A percentile compares a stretch with the other conserved stretches of the same genome.
phyloP scores from a whole-genome alignment of 2,113 vertebrate genomes.

The Marmota flaviventris region DNA sequence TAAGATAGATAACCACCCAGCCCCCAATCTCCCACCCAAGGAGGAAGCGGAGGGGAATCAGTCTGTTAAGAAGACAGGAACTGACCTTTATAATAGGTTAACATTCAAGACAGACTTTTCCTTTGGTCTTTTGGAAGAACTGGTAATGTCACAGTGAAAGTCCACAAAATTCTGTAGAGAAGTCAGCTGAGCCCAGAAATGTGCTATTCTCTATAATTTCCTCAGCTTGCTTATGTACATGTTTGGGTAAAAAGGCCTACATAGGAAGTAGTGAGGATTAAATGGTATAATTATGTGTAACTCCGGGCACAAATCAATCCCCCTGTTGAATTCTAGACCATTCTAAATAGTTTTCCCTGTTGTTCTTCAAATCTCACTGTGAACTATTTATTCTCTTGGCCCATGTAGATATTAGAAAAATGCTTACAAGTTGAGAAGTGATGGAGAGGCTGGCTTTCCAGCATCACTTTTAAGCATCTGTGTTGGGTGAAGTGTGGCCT shows the following conservation, averaged over 20 bases:
- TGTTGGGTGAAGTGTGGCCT: background rate
- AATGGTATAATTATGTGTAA: background rate
- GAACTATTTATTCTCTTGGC: background rate
- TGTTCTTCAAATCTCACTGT: background rate
- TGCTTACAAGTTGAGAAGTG: constrained; percentile 10
- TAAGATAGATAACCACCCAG: background rate
- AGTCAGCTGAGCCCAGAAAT: background rate
- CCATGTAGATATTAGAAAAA: background rate
- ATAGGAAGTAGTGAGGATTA: background rate
- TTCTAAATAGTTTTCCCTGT: background rate
- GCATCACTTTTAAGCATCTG: background rate
- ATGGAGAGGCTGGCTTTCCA: background rate
- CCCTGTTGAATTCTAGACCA: background rate
- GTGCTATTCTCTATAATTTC: background rate
- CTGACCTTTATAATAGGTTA: background rate
- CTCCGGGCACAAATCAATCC: background rate
- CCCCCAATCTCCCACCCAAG: rapidly evolving
- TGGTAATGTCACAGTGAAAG: background rate
- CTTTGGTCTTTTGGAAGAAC: constrained; percentile 35
- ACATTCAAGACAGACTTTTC: background rate
- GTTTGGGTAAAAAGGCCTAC: background rate
- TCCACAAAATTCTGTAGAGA: background rate
- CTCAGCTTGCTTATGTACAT: background rate
- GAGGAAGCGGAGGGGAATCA: background rate
- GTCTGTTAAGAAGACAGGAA: background rate